A percentile compares a stretch with the other conserved stretches of the same genome.
These are phyloP conservation scores for Callipepla californica DNA, from an alignment of 2,113 vertebrate species.

Conservation along the genomic window DNA sequence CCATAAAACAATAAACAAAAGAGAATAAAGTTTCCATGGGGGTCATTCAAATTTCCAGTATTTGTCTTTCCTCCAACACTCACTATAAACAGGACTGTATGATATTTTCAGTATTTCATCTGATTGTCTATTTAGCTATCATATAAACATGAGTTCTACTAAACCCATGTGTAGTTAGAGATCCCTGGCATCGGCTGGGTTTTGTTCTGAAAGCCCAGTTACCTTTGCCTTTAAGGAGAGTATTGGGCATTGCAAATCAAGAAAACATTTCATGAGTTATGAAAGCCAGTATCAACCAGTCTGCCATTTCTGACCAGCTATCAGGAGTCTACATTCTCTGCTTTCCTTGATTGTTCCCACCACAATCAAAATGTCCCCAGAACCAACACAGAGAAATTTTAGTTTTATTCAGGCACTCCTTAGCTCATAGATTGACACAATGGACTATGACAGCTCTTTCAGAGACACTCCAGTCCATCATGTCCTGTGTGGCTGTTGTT, in stretches of 20 bases:
- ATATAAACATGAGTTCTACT: neutral
- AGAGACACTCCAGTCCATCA: neutral
- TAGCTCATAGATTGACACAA: neutral
- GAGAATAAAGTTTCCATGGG: neutral
- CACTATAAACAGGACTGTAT: neutral
- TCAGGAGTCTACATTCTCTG: neutral
- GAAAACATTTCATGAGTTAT: neutral
- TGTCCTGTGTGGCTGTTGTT: neutral
- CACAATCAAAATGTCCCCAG: neutral
- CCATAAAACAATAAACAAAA: neutral
- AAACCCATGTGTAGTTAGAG: neutral
- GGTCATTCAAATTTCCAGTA: neutral
- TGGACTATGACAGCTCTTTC: slow-evolving; percentile 41
- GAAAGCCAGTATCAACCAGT: neutral
- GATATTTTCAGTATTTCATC: neutral
- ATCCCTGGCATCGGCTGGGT: neutral
- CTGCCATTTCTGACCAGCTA: neutral
- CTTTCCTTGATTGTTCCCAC: neutral
- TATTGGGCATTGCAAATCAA: neutral
- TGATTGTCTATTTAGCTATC: neutral
- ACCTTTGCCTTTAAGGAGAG: neutral
- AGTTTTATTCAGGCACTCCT: neutral
- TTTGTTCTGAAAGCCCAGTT: neutral
- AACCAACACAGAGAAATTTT: neutral
- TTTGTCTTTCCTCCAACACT: neutral